Evolutionary conservation across 2,113 vertebrate genomes (phyloP).

Genomic region (Megaleporinus macrocephalus): DNA sequence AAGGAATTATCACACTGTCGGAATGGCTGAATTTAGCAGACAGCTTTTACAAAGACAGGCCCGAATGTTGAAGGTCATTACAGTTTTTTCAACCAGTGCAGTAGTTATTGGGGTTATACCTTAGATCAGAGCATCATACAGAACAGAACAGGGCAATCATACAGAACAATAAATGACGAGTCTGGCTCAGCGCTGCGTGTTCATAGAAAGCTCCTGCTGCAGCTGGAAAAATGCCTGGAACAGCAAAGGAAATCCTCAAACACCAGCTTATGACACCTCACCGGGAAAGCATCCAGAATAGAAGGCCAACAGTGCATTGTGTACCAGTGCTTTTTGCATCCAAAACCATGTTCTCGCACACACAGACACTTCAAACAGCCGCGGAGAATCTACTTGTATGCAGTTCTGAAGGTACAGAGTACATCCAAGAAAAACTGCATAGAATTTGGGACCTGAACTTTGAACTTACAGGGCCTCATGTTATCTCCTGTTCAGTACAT

Average conservation of each 20-base stretch:
- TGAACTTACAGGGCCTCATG: no score
- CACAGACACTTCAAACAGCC: neutral
- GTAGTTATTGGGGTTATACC: slow-evolving; percentile 11
- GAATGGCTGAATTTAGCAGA: slow-evolving; percentile 27
- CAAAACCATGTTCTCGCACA: neutral
- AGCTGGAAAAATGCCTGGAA: slow-evolving; percentile 42
- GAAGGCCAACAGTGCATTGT: slow-evolving; percentile 23
- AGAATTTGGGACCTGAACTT: neutral
- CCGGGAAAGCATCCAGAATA: slow-evolving; percentile 45
- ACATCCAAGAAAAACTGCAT: neutral
- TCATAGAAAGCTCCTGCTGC: slow-evolving; percentile 27
- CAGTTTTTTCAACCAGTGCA: slow-evolving; percentile 11
- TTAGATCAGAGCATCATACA: slow-evolving; percentile 21
- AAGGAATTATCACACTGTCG: no score
- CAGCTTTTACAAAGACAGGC: neutral
- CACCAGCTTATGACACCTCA: slow-evolving; percentile 15
- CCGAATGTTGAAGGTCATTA: slow-evolving; percentile 18
- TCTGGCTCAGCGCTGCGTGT: neutral
- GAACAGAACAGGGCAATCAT: no score
- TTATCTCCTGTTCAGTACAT: no score
- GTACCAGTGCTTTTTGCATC: slow-evolving; percentile 6
- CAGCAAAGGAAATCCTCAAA: slow-evolving; percentile 37
- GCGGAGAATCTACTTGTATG: neutral
- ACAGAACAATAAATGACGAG: slow-evolving; percentile 26
- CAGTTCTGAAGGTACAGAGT: neutral